These are phyloP conservation scores for Vanessa cardui DNA, from an alignment of 2,888 invertebrate genomes.

Conservation along the genomic window DNA sequence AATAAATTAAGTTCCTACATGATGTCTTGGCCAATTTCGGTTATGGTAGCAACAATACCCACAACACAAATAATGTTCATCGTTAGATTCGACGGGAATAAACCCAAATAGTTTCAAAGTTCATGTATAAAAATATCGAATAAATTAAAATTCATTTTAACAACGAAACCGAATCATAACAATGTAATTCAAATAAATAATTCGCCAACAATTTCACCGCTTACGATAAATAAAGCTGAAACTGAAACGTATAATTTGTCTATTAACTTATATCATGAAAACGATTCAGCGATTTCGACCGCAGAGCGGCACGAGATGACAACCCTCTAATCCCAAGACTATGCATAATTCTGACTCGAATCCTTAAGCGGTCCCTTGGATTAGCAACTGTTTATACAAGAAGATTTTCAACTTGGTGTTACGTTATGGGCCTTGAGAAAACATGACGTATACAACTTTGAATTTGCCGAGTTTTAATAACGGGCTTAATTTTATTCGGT, in stretches of 20 bases:
- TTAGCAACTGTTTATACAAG: slow-evolving; percentile 72
- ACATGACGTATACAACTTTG: slow-evolving; percentile 29
- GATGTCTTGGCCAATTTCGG: no score
- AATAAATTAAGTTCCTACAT: no score
- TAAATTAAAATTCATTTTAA: no score
- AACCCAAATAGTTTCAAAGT: no score
- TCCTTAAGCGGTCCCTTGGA: slow-evolving; percentile 72
- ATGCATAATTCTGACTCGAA: slow-evolving; percentile 75
- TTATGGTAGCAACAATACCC: no score
- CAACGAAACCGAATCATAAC: no score
- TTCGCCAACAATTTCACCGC: background rate
- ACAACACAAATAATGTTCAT: no score
- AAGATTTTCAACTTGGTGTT: slow-evolving; percentile 61
- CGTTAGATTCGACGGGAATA: no score
- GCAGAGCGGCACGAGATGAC: slow-evolving; percentile 67
- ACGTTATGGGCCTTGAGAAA: slow-evolving; percentile 50
- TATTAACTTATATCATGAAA: slow-evolving; percentile 57
- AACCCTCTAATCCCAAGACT: slow-evolving; percentile 74
- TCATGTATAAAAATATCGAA: no score
- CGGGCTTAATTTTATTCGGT: slow-evolving; percentile 25
- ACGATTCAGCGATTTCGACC: slow-evolving; percentile 64
- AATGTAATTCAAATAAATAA: no score
- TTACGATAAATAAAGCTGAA: slow-evolving; percentile 18
- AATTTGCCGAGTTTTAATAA: slow-evolving; percentile 23
- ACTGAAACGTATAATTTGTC: slow-evolving; percentile 35